A percentile compares a stretch with the other conserved stretches of the same genome.
These are phyloP conservation scores for Ornithorhynchus anatinus DNA, from an alignment of 2,113 vertebrate genomes.

Conservation along the genomic window DNA sequence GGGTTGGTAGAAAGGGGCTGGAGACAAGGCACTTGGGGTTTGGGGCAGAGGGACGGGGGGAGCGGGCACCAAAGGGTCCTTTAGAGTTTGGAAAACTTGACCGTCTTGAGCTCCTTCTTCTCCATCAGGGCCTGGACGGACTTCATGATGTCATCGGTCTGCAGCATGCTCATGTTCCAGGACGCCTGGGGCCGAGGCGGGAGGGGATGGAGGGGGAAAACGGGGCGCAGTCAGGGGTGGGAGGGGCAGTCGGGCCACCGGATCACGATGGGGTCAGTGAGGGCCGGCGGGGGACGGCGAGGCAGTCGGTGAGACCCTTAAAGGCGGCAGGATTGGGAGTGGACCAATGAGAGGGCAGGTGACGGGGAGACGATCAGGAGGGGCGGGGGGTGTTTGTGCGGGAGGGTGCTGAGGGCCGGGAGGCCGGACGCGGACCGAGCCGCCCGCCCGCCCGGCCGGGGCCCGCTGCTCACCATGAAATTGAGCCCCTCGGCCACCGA, in stretches of 20 bases:
- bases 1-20: neutral
- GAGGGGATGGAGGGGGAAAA: too few relatives aligned
- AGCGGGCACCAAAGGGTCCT: neutral
- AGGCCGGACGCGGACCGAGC: too few relatives aligned
- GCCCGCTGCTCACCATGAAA: constrained; percentile 63
- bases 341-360: fast-evolving
- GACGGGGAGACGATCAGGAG: neutral
- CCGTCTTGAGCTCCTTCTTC: constrained; percentile 75
- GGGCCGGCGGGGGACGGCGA: neutral
- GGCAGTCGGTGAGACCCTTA: too few relatives aligned
- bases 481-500: constrained; percentile 75
- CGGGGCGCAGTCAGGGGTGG: neutral
- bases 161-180: constrained; percentile 96
- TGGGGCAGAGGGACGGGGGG: neutral
- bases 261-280: neutral
- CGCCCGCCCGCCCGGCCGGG: neutral
- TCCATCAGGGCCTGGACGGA: constrained; percentile 81
- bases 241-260: fast-evolving
- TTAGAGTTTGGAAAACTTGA: constrained; percentile 83
- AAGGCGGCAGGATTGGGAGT: neutral
- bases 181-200: constrained; percentile 51
- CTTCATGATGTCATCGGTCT: constrained; percentile 82
- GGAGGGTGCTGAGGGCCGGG: too few relatives aligned
- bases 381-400: too few relatives aligned
- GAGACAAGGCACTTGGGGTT: too few relatives aligned